Conservation (phyloP, 1,140 invertebrate species). For the Drosophila rhopaloa region DNA sequence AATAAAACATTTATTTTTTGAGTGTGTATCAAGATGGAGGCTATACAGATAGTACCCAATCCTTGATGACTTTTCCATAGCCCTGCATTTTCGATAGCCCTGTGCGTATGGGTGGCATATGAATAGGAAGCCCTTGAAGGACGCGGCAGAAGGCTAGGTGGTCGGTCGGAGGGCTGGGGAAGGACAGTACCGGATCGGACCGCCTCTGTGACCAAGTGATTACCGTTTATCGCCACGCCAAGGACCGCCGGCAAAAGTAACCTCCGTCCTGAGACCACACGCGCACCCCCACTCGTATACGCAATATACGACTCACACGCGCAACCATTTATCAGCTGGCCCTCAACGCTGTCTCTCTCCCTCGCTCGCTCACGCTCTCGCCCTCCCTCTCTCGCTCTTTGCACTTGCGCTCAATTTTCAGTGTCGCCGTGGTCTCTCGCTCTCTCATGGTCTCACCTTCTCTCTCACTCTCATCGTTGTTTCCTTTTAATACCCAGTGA, state of each 20-base stretch:
- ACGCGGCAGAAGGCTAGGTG: conserved; percentile 17
- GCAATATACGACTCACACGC: conserved; percentile 27
- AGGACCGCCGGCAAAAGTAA: conserved; percentile 64
- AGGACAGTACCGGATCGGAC: conserved; percentile 30
- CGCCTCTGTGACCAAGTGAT: conserved; percentile 73
- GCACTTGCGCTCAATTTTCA: conserved; percentile 59
- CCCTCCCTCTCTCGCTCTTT: conserved; percentile 28
- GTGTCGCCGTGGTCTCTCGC: conserved; percentile 48
- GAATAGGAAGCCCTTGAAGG: conserved; percentile 41
- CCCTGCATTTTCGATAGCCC: conserved; percentile 21
- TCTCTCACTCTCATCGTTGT: conserved; percentile 43
- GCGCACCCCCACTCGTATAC: conserved; percentile 26
- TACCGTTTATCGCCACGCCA: conserved; percentile 72
- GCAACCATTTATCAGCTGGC: conserved; percentile 75
- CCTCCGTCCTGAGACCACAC: conserved; percentile 61
- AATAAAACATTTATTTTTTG: conserved; percentile 11
- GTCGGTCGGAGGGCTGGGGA: not conserved
- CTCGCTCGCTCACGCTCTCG: conserved; percentile 22
- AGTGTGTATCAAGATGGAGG: conserved; percentile 8
- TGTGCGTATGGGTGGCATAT: not conserved
- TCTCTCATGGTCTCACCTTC: conserved; percentile 39
- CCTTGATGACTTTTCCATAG: conserved; percentile 26
- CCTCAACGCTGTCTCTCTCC: conserved; percentile 40
- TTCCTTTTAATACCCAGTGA: conserved; percentile 54
- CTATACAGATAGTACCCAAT: conserved; percentile 13